These are phyloP conservation scores for Macrochelys suwanniensis DNA, from an alignment of 2,797 vertebrate genomes.

Conservation along the genomic window DNA sequence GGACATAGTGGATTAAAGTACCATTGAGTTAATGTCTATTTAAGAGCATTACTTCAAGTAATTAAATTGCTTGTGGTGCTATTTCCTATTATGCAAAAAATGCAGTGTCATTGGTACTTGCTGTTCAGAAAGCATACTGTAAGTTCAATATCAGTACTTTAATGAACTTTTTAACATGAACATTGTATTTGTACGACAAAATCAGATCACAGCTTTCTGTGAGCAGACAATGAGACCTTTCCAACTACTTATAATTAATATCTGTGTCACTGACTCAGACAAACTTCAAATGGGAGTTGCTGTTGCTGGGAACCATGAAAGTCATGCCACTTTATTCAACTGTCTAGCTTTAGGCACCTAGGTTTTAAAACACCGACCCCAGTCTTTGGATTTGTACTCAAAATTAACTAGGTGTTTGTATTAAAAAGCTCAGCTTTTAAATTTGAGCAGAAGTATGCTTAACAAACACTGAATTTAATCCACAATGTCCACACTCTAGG, in stretches of 20 bases:
- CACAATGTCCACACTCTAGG: not conserved
- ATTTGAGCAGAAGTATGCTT: not conserved
- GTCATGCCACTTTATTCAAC: not conserved
- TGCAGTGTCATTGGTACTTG: not conserved
- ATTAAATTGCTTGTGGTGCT: slow-evolving; percentile 39
- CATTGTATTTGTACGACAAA: not conserved
- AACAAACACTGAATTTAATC: not conserved
- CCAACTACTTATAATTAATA: not conserved
- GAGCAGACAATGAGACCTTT: not conserved
- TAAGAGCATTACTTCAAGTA: slow-evolving; percentile 21
- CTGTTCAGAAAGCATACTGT: not conserved
- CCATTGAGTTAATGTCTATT: slow-evolving; percentile 1
- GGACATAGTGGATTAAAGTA: slow-evolving; percentile 18
- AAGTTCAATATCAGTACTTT: not conserved
- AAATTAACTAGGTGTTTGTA: not conserved
- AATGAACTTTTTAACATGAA: not conserved
- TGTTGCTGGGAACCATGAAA: not conserved
- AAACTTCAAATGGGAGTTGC: not conserved
- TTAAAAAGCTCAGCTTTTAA: not conserved
- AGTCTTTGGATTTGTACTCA: not conserved
- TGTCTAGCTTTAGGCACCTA: not conserved
- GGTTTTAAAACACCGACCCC: slow-evolving; percentile 14
- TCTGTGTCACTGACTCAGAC: not conserved
- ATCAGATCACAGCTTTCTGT: not conserved
- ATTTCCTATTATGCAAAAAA: slow-evolving; percentile 8